Evolutionary conservation across 2,797 vertebrate species (phyloP).

Genomic region (Rhinoraja longicauda): DNA sequence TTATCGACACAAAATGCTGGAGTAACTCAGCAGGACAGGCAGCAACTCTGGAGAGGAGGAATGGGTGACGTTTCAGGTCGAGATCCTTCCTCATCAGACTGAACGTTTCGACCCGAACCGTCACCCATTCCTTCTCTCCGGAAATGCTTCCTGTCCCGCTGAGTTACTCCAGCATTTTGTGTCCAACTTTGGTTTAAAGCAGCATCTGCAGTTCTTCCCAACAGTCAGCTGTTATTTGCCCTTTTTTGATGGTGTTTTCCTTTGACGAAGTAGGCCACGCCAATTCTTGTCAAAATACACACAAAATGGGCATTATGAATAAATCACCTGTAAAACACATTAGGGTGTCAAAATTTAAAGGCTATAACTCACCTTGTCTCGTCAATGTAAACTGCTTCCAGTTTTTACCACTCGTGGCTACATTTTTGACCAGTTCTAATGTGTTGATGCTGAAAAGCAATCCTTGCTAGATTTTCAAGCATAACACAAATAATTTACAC

Average conservation of each 20-base stretch:
- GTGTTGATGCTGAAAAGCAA: not conserved
- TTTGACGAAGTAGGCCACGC: not conserved
- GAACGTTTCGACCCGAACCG: too few species aligned
- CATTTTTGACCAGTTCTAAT: not conserved
- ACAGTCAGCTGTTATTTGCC: not conserved
- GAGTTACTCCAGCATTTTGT: too few species aligned
- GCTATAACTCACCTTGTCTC: conserved; percentile 74
- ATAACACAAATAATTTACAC: not conserved
- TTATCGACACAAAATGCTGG: too few species aligned
- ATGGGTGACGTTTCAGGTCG: too few species aligned
- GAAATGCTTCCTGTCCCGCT: too few species aligned
- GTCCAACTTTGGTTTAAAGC: too few species aligned
- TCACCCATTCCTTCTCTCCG: too few species aligned
- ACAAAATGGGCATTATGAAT: not conserved
- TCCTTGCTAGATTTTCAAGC: too few species aligned
- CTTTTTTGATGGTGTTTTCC: not conserved
- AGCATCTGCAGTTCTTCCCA: too few species aligned
- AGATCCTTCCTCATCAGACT: too few species aligned
- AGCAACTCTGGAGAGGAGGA: too few species aligned
- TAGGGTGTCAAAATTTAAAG: not conserved
- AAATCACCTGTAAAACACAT: not conserved
- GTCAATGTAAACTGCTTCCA: conserved; percentile 91
- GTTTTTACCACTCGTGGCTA: not conserved
- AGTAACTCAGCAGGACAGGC: too few species aligned
- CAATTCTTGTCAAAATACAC: not conserved